Conservation (phyloP, 2,888 invertebrate genomes). For the Philhelius pedissequus region DNA sequence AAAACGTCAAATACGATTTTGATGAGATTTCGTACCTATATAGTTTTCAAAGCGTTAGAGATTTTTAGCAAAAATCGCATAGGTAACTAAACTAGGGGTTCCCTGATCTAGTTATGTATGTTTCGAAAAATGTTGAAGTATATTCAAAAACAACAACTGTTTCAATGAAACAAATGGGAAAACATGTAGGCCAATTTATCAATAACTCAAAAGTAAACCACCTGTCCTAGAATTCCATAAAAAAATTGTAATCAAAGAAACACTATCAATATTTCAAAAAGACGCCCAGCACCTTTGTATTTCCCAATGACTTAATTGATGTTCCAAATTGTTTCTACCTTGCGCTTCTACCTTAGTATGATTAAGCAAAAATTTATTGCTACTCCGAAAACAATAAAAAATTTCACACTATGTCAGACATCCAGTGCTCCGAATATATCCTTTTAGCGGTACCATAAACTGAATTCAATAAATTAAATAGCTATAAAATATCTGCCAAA, state of each 20-base stretch:
- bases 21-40: too few species aligned
- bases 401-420: constrained; percentile 55
- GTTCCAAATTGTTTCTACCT: too few species aligned
- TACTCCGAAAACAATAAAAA: constrained; percentile 34
- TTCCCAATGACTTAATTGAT: background rate
- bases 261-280: background rate
- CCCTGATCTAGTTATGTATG: too few species aligned
- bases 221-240: background rate
- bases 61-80: too few species aligned
- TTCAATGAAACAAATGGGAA: too few species aligned
- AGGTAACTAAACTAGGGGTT: too few species aligned
- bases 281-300: background rate
- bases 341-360: background rate
- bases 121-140: too few species aligned
- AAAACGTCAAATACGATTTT: too few species aligned
- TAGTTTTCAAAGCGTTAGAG: too few species aligned
- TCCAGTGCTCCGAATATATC: constrained; percentile 1
- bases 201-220: background rate
- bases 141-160: too few species aligned
- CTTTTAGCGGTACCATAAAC: constrained; percentile 62
- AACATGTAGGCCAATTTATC: background rate
- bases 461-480: constrained; percentile 55
- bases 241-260: background rate
- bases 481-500: constrained; percentile 59
- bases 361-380: constrained; percentile 58